Conservation (phyloP, 2,888 invertebrate genomes). For the Dione vanillae region DNA sequence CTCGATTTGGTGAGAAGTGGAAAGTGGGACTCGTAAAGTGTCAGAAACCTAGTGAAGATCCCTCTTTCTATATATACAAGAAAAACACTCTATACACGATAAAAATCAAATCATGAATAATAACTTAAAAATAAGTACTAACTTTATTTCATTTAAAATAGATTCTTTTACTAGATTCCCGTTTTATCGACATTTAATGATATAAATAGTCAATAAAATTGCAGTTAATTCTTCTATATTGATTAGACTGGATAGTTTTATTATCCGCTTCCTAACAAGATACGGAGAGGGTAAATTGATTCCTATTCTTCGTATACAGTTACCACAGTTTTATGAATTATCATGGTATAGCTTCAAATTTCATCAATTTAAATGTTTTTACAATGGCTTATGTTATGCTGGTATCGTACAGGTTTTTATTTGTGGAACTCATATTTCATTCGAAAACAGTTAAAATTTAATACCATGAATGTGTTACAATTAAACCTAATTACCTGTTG, state of each 20-base stretch:
- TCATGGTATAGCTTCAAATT: no score
- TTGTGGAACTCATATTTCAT: constrained; percentile 43
- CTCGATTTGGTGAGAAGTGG: no score
- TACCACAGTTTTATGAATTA: no score
- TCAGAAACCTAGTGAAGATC: no score
- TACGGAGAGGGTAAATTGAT: background rate
- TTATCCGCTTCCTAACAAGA: background rate
- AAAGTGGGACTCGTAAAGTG: no score
- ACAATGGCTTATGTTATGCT: background rate
- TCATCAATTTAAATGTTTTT: no score
- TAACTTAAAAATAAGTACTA: constrained; percentile 35
- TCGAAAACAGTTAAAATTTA: constrained; percentile 37
- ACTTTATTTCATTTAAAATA: constrained; percentile 75
- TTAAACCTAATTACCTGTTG: constrained; percentile 40
- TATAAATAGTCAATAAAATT: constrained; percentile 68
- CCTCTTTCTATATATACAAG: no score
- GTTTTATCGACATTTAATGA: constrained; percentile 76
- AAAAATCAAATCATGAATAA: background rate
- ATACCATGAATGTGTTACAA: constrained; percentile 42
- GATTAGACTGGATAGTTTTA: constrained; percentile 53
- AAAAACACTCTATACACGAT: no score
- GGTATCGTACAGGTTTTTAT: constrained; percentile 33
- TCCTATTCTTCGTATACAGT: no score
- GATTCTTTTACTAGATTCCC: constrained; percentile 76
- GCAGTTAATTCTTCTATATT: constrained; percentile 61